These are phyloP conservation scores for Drosophila pruinosa DNA, from an alignment of 1,140 invertebrate species.

Conservation along the genomic window DNA sequence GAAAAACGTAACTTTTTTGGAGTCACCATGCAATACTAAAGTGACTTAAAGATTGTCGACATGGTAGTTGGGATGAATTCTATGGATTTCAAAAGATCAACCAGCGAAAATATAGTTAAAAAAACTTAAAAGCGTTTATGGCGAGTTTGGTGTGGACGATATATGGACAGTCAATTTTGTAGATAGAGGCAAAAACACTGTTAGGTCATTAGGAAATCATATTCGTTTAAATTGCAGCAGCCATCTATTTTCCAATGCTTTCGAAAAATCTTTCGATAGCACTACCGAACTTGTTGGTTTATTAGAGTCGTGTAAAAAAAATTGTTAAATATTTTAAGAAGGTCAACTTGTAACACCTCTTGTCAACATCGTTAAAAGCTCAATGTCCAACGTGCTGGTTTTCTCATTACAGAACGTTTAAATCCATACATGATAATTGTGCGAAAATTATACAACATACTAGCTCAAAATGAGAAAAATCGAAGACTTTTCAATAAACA, in stretches of 20 bases:
- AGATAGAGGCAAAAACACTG: constrained; percentile 21
- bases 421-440: too few species aligned
- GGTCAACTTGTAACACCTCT: constrained; percentile 24
- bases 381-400: constrained; percentile 32
- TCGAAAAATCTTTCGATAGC: constrained; percentile 18
- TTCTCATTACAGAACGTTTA: constrained; percentile 27
- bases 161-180: constrained; percentile 24
- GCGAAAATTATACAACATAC: too few species aligned
- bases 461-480: too few species aligned
- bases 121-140: constrained; percentile 14
- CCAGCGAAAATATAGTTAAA: constrained; percentile 16
- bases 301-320: constrained; percentile 30
- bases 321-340: constrained; percentile 41
- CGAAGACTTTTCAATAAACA: too few species aligned
- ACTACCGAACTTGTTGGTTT: constrained; percentile 3
- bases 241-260: constrained; percentile 32
- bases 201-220: constrained; percentile 23
- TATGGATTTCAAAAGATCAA: constrained; percentile 41
- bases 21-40: constrained; percentile 30
- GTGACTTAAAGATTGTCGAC: constrained; percentile 9
- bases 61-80: constrained; percentile 39
- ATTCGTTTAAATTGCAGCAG: constrained; percentile 25
- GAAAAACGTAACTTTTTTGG: constrained; percentile 34
- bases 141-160: constrained; percentile 25
- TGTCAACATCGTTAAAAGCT: constrained; percentile 21